These are phyloP conservation scores for Coptotermes formosanus DNA, from an alignment of 1,140 invertebrate genomes.

Conservation along the genomic window DNA sequence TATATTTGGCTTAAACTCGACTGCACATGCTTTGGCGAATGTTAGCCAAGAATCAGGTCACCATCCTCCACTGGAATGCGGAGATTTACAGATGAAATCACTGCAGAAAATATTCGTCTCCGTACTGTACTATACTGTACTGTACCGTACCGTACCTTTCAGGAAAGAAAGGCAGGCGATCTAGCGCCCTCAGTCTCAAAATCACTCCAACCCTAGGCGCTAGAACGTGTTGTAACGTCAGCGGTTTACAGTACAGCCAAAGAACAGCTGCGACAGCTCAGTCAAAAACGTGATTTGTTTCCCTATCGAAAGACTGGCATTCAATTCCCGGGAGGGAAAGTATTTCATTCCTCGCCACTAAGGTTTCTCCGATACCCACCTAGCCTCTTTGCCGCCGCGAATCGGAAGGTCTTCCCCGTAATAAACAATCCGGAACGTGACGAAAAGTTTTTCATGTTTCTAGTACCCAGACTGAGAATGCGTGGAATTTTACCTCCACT, in stretches of 20 bases:
- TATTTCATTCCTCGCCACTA: background rate
- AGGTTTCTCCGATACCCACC: background rate
- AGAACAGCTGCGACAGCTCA: background rate
- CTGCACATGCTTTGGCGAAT: background rate
- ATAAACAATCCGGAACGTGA: background rate
- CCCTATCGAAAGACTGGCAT: background rate
- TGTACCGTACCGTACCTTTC: no score
- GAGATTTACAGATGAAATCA: background rate
- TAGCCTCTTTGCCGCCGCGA: background rate
- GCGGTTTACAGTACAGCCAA: no score
- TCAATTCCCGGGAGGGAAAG: background rate
- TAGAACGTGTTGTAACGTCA: no score
- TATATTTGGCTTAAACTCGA: background rate
- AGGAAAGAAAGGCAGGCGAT: no score
- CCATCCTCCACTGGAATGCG: background rate
- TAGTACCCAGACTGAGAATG: background rate
- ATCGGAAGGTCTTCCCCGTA: background rate
- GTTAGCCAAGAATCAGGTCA: conserved; percentile 1
- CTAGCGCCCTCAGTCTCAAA: no score
- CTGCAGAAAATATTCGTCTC: no score
- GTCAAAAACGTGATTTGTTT: background rate
- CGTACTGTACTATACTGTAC: no score
- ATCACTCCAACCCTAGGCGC: no score
- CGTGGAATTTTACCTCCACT: background rate
- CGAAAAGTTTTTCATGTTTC: background rate